Conservation (phyloP, 2,113 vertebrate species). For the Callaeas wilsoni region DNA sequence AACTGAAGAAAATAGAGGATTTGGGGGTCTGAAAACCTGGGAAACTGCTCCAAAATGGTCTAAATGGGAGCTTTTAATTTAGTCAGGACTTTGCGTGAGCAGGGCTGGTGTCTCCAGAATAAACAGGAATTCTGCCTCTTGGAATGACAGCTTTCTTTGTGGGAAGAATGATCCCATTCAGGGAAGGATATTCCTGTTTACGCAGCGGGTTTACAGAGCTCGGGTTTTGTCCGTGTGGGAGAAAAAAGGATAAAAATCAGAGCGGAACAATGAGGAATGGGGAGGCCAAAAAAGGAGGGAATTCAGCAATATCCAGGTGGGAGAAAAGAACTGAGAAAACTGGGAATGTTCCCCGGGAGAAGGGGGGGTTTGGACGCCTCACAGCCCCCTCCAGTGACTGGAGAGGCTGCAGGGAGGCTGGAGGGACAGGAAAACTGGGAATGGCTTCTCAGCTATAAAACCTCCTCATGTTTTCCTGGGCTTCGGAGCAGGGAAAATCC, state of each 20-base stretch:
- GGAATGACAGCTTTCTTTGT: neutral
- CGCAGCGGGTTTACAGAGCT: neutral
- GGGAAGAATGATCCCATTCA: neutral
- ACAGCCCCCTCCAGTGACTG: neutral
- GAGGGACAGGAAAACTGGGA: neutral
- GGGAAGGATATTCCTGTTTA: conserved; percentile 6
- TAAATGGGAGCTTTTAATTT: neutral
- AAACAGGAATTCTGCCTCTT: neutral
- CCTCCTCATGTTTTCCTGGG: neutral
- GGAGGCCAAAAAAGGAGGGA: neutral
- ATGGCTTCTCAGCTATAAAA: neutral
- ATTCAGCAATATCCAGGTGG: neutral
- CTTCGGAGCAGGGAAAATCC: neutral
- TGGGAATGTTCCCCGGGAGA: neutral
- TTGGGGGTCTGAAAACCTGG: neutral
- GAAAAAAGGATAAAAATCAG: neutral
- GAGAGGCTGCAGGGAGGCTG: neutral
- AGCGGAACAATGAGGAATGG: neutral
- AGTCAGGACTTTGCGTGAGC: neutral
- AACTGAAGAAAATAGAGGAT: neutral
- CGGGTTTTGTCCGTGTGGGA: neutral
- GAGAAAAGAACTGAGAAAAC: neutral
- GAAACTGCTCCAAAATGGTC: neutral
- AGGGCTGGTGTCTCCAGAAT: neutral
- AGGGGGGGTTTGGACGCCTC: neutral